Evolutionary conservation across 2,888 invertebrate species (phyloP), one percentile per base, ranked within the genome.

Genomic region (Athalia cordata): DNA sequence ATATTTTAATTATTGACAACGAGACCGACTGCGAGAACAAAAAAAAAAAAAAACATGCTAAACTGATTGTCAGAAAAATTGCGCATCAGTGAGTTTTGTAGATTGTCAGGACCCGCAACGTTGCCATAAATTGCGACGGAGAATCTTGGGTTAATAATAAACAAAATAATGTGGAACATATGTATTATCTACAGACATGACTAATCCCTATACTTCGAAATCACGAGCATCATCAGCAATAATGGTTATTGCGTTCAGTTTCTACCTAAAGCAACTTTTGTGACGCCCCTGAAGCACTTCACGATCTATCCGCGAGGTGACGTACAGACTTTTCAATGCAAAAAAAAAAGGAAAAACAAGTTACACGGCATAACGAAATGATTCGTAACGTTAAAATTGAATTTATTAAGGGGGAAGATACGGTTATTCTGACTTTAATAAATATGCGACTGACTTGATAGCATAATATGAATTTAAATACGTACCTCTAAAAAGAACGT

Each of bases 401-500:
- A 29, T 49, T 9, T 13, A 11, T 13, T 47, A 49, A 11, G 29
- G 9, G 3, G 1, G 11, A 43, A 52, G 11, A 29, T 2, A 50
- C 43, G 55, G 52, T 52, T 50, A 43, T 11, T 55, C 29, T 29
- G 29, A 29, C 29, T 29, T 29, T 29, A 29, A 29, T 29, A 29
- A 29, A 29, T 0, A 2, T 29, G 29, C 29, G 29, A 29, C 0
- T 15, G 47, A 11, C 59, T 45, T 59, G 43, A 72, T 57, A 9
- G 72, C 47, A 70, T 13, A 66, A 64, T 0, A 8, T 13, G 78
- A 61, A 57, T 68, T 13, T 8, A 29, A 29, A 29, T 59, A 74
- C 75, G 74, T 80, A 81, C 80, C 81, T 81, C 67, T 66, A 52
- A 29, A 29, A 13, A 49, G 64, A 61, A 70, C 77, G 68, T 65